Evolutionary conservation across 2,888 invertebrate species (phyloP), one percentile per base, ranked within the genome.

Genomic region (Sclerodermus sp.): DNA sequence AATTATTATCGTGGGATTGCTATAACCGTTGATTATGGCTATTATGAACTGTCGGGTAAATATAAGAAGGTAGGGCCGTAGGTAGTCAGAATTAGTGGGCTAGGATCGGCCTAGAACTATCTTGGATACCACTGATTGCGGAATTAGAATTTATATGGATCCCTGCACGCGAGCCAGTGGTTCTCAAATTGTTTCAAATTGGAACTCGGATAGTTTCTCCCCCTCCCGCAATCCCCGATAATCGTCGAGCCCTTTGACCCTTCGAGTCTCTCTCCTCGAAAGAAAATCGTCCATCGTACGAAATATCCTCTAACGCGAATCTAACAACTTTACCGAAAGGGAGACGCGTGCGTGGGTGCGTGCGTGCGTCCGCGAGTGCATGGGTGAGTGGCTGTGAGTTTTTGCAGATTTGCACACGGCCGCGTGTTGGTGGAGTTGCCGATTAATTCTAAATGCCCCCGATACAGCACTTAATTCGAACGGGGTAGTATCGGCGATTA

Each of bases 61-160:
- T 72, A 76, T 73, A 73, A 74, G 73, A 73, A 73, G 68, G 70
- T 64, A 13, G 29, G 12, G 34, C 45, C 55, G 50, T 66, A 54
- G 60, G 66, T 66, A 66, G 74, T 70, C 68, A 67, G 67, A 73
- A 74, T 75, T 74, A 72, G 74, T 66, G 66, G 62, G 66, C 64
- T 66, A 69, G 73, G 68, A 71, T 69, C 71, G 74, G 72, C 74
- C 76, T 73, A 73, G 73, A 73, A 72, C 72, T 70, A 71, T 75
- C 76, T 72, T 73, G 68, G 74, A 75, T 76, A 74, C 69, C 68
- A 72, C 70, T 76, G 75, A 76, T 77, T 74, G 74, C 73, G 70
- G 73, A 77, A 76, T 76, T 73, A 74, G 76, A 77, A 77, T 77
- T 76, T 77, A 77, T 77, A 77, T 77, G 76, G 76, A 73, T 74